Conservation (phyloP, 2,113 vertebrate species). For the Centrocercus urophasianus region DNA sequence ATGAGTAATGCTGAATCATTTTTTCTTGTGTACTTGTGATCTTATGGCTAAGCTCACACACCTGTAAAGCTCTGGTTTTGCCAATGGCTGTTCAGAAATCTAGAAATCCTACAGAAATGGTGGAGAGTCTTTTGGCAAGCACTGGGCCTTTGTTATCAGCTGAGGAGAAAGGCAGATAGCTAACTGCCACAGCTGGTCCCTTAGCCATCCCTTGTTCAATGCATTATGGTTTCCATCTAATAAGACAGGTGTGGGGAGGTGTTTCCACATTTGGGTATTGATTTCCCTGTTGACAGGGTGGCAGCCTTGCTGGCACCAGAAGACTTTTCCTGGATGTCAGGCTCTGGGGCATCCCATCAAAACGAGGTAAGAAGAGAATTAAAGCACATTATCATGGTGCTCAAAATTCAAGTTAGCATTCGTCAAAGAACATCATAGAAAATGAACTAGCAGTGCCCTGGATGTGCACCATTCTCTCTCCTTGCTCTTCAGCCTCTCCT, state of each 20-base stretch:
- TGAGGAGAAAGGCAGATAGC: neutral
- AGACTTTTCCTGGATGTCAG: neutral
- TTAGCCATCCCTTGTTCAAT: neutral
- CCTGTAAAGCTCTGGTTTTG: neutral
- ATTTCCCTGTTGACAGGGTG: neutral
- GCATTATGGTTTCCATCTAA: neutral
- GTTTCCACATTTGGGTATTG: neutral
- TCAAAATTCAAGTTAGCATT: neutral
- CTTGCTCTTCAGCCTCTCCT: neutral
- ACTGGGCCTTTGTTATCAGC: neutral
- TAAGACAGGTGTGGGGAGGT: neutral
- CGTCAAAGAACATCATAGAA: neutral
- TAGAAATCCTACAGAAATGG: neutral
- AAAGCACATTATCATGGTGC: neutral
- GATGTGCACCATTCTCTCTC: neutral
- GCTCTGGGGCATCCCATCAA: neutral
- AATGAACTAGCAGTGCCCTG: neutral
- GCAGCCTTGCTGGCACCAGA: neutral
- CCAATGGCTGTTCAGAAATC: neutral
- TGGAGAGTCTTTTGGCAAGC: neutral
- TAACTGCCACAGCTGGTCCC: neutral
- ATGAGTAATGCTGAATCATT: neutral
- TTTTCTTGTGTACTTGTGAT: neutral
- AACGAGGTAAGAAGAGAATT: neutral
- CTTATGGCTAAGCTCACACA: neutral